Evolutionary conservation across 2,113 vertebrate species (phyloP).

Genomic region (Dipodomys spectabilis): DNA sequence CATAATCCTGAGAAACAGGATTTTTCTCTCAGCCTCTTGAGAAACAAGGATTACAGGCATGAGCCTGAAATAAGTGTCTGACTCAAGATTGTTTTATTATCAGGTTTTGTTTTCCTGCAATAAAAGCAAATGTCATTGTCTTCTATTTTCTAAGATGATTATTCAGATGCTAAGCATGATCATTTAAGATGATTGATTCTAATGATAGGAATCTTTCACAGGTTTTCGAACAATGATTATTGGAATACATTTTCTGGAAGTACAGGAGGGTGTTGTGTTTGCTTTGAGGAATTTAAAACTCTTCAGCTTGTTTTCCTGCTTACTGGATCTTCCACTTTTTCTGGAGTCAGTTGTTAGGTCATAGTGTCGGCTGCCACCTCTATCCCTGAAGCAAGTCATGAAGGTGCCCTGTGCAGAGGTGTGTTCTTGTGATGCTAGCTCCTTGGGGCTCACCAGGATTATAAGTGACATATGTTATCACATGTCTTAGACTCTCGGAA

Average conservation of each 20-base stretch:
- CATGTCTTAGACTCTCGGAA: not conserved
- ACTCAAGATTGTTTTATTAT: not conserved
- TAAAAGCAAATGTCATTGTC: not conserved
- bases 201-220: not conserved
- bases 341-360: not conserved
- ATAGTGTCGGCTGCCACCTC: not conserved
- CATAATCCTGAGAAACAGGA: too few relatives aligned
- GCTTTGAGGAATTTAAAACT: not conserved
- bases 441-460: not conserved
- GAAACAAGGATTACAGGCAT: too few relatives aligned
- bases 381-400: not conserved
- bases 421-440: not conserved
- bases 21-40: too few relatives aligned
- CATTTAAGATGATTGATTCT: not conserved
- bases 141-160: not conserved
- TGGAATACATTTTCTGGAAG: not conserved
- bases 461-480: not conserved
- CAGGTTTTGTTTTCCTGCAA: not conserved
- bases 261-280: not conserved
- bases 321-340: not conserved
- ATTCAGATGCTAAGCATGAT: not conserved
- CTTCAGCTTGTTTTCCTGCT: not conserved
- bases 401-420: not conserved
- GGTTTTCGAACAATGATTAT: not conserved
- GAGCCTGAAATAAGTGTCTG: too few relatives aligned